Percentiles rank a stretch among this genome's conserved stretches.
Evolutionary conservation across 2,113 vertebrate species (phyloP).

Genomic region (Rhea americana): DNA sequence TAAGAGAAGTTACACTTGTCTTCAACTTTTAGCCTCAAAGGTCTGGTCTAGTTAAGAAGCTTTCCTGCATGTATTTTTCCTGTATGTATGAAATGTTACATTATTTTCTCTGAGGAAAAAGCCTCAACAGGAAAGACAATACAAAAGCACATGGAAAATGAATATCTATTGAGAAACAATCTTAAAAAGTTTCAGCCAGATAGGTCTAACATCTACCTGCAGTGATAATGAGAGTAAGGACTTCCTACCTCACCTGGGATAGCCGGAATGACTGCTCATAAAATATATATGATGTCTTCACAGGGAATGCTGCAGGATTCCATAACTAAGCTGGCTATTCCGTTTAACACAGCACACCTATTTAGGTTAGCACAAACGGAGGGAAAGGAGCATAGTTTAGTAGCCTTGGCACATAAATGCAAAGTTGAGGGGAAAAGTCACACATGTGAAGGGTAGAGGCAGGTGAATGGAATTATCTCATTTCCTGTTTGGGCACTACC

Average conservation of each 20-base stretch:
- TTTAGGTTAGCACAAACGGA: neutral
- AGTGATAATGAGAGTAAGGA: neutral
- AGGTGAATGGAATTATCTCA: neutral
- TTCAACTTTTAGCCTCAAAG: neutral
- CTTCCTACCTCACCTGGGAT: neutral
- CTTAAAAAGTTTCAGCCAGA: fast-evolving
- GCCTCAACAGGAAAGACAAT: fast-evolving
- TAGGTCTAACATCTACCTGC: neutral
- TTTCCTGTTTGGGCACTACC: neutral
- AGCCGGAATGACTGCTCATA: neutral
- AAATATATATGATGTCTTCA: neutral
- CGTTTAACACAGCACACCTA: neutral
- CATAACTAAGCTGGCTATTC: fast-evolving
- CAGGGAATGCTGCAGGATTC: neutral
- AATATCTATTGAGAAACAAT: neutral
- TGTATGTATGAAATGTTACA: neutral
- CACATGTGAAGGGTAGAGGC: neutral
- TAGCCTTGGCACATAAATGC: neutral
- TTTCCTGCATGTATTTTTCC: neutral
- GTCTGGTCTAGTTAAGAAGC: neutral
- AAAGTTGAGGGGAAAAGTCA: neutral
- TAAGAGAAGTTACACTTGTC: neutral
- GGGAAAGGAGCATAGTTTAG: neutral
- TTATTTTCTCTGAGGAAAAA: neutral
- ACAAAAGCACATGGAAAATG: neutral